Percentiles rank a stretch among this genome's conserved stretches.
Conservation (phyloP, 2,113 vertebrate species). For the Tragelaphus buxtoni region DNA sequence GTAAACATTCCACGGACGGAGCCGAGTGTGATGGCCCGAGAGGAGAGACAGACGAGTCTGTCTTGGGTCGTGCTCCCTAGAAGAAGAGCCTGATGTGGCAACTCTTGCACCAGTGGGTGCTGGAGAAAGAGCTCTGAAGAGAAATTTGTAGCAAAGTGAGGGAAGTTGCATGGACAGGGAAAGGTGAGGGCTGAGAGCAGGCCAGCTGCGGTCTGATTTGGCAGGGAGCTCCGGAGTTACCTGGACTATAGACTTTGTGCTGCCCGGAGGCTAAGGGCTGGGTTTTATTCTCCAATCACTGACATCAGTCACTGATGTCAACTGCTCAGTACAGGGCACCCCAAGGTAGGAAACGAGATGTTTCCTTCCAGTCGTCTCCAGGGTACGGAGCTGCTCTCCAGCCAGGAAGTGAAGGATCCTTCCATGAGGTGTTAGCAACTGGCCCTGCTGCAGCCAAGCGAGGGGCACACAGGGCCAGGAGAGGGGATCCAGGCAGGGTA, state of each 20-base stretch:
- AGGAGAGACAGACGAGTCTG: neutral
- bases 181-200: neutral
- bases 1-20: neutral
- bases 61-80: neutral
- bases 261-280: neutral
- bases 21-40: neutral
- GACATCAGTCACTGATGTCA: neutral
- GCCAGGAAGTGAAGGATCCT: neutral
- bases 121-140: neutral
- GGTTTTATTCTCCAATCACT: neutral
- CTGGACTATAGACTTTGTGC: neutral
- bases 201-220: neutral
- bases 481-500: neutral
- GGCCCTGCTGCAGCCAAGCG: neutral
- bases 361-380: neutral
- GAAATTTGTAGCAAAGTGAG: neutral
- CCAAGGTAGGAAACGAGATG: neutral
- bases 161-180: neutral
- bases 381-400: neutral
- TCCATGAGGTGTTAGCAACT: neutral
- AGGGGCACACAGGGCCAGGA: accelerated
- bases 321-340: neutral
- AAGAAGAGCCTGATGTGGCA: neutral
- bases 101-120: neutral
- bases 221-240: neutral